phyloP scores from a whole-genome alignment of 2,888 invertebrate genomes.

The Nebria brevicollis region DNA sequence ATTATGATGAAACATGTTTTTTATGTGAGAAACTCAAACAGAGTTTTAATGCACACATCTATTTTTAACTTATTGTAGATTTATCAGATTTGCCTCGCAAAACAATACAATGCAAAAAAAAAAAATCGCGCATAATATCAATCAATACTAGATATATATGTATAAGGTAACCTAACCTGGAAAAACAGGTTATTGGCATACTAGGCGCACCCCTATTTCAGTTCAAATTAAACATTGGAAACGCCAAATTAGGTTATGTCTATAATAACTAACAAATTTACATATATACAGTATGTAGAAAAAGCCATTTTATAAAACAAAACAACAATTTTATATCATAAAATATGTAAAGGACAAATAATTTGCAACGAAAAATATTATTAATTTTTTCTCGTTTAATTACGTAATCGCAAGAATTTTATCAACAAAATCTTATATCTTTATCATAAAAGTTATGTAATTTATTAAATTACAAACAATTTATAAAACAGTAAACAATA shows the following conservation, averaged over 20 bases:
- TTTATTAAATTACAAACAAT: too few species aligned
- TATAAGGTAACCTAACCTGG: background rate
- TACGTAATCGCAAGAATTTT: background rate
- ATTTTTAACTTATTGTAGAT: background rate
- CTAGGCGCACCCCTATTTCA: background rate
- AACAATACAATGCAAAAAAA: background rate
- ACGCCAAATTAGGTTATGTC: slow-evolving; percentile 1
- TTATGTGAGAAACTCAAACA: too few species aligned
- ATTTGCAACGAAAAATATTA: background rate
- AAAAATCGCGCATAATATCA: background rate
- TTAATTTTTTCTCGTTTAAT: background rate
- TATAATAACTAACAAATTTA: background rate
- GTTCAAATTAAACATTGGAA: background rate
- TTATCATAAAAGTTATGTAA: background rate
- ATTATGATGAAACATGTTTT: too few species aligned
- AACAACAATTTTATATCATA: background rate
- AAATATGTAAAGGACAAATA: too few species aligned
- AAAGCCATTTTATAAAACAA: background rate
- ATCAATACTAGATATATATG: background rate
- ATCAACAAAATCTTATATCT: background rate
- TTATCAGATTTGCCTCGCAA: background rate
- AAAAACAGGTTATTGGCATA: background rate
- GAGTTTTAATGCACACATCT: background rate
- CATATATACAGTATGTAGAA: background rate
- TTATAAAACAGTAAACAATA: too few species aligned